Percentiles rank a stretch among this genome's conserved stretches.
These are phyloP conservation scores for Hippopotamyrus pictus DNA, from an alignment of 2,797 vertebrate species.

Conservation along the genomic window DNA sequence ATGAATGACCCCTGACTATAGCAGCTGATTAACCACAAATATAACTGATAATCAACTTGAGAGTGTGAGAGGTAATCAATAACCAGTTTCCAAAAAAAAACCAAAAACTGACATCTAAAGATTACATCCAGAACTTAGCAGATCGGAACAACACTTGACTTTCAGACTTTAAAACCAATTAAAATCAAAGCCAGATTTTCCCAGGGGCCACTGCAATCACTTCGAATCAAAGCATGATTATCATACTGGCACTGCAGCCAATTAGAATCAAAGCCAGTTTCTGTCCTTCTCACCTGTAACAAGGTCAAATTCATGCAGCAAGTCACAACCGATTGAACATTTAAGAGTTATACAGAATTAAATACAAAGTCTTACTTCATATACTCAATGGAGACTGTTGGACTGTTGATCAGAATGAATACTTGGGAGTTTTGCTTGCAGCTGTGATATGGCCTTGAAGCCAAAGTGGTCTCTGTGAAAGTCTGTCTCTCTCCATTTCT, in stretches of 20 bases:
- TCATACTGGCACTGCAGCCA: conserved; percentile 11
- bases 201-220: conserved; percentile 4
- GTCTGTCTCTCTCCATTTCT: conserved; percentile 4
- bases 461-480: conserved; percentile 11
- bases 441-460: conserved; percentile 13
- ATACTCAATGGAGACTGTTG: background rate
- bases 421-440: conserved; percentile 15
- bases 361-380: background rate
- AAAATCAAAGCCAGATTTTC: conserved; percentile 17
- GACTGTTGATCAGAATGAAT: background rate
- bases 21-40: conserved; percentile 45
- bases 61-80: conserved; percentile 3
- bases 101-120: conserved; percentile 19
- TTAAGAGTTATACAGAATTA: background rate
- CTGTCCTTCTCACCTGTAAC: background rate
- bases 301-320: conserved; percentile 14
- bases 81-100: background rate
- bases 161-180: background rate
- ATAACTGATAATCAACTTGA: conserved; percentile 4
- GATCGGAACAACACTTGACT: background rate
- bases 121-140: background rate
- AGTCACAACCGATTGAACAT: conserved; percentile 18
- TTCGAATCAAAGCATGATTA: conserved; percentile 17
- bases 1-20: conserved; percentile 48
- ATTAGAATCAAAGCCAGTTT: conserved; percentile 13